These are phyloP conservation scores for Perdita meconis DNA, from an alignment of 2,888 invertebrate genomes.

Conservation along the genomic window DNA sequence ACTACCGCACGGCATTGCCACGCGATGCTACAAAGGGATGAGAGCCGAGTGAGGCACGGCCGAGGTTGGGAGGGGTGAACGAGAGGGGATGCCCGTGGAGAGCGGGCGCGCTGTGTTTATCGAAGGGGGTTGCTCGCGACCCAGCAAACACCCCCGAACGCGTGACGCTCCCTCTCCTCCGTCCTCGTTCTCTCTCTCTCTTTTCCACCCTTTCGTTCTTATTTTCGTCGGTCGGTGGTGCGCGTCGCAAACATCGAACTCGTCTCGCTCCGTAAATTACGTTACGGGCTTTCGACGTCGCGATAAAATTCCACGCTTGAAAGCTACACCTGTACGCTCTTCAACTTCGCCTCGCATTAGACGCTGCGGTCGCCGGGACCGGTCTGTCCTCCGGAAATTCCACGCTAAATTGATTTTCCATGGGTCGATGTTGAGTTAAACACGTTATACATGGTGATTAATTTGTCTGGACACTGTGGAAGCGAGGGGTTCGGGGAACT, in stretches of 20 bases:
- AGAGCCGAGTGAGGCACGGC: background rate
- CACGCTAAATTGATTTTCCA: constrained; percentile 1
- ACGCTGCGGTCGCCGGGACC: background rate
- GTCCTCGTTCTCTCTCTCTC: constrained; percentile 3
- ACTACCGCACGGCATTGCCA: constrained; percentile 67
- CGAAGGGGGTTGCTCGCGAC: constrained; percentile 65
- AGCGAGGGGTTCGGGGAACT: no score
- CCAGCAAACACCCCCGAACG: constrained; percentile 58
- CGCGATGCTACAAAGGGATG: constrained; percentile 44
- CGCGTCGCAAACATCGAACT: constrained; percentile 31
- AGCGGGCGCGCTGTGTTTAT: constrained; percentile 71
- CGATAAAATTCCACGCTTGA: constrained; percentile 36
- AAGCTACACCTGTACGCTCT: background rate
- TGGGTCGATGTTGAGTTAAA: constrained; percentile 11
- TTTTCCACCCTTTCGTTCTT: constrained; percentile 14
- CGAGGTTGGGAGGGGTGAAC: constrained; percentile 12
- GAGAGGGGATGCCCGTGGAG: constrained; percentile 67
- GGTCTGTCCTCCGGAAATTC: constrained; percentile 14
- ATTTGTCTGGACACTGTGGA: no score
- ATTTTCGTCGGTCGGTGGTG: constrained; percentile 30
- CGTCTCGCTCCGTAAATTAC: constrained; percentile 27
- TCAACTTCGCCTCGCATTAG: constrained; percentile 8
- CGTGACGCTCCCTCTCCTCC: constrained; percentile 11
- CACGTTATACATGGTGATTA: background rate
- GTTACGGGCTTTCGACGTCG: constrained; percentile 20